Evolutionary conservation across 2,888 invertebrate genomes (phyloP).

Genomic region (Apomyelois bistriatella): DNA sequence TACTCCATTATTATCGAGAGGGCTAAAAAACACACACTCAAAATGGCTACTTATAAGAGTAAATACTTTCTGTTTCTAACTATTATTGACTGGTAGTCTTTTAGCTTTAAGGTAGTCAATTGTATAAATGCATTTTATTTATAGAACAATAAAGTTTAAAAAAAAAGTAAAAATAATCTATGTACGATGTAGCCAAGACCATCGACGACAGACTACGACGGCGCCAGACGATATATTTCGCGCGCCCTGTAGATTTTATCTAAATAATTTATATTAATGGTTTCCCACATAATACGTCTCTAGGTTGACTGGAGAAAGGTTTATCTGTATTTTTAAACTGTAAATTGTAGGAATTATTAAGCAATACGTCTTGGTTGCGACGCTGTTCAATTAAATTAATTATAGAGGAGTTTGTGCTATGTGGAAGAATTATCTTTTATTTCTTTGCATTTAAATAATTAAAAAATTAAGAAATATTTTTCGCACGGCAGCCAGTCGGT

Average conservation of each 20-base stretch:
- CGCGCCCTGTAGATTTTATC: neutral
- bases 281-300: neutral
- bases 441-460: neutral
- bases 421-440: neutral
- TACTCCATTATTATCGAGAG: too few species aligned
- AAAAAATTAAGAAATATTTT: too few species aligned
- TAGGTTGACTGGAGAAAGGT: neutral
- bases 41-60: too few species aligned
- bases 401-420: neutral
- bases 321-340: neutral
- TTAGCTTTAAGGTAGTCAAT: too few species aligned
- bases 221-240: constrained; percentile 1
- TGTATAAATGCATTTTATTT: too few species aligned
- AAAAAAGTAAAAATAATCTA: neutral
- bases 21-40: too few species aligned
- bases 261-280: constrained; percentile 5
- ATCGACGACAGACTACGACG: neutral
- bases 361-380: neutral
- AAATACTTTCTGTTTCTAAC: too few species aligned
- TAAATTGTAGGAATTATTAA: neutral
- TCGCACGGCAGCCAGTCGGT: too few species aligned
- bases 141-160: neutral
- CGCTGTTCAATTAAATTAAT: neutral
- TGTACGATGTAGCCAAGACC: neutral
- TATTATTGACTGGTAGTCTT: too few species aligned